Base-by-base conservation (phyloP, 2,113 vertebrate species). In the Eubucco bourcierii region DNA sequence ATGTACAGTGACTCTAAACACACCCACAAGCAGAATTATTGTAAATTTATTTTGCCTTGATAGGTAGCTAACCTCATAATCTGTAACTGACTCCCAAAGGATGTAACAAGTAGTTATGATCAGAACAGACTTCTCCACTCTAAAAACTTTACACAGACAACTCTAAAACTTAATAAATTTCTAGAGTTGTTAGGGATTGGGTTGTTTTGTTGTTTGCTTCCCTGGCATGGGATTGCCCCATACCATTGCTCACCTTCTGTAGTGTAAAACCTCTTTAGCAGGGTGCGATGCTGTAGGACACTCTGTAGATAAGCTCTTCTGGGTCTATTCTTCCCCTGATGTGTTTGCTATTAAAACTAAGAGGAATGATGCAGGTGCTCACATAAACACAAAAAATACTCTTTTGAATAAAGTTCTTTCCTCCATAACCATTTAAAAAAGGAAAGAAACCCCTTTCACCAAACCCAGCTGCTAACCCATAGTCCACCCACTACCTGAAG, bases 221-320 rank as follows among this genome's bases (percentile, higher is more conserved):
- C n/a, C 60, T 64, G 52, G 24, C 1, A 0, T 5, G 55, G 60
- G 4, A 3, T 2, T 2, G 63, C 44, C 17, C 10, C 3, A 58
- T 27, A 65, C 47, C 60, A 1, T 37, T 21, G 28, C 33, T 65
- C 50, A 52, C 23, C 50, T 56, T 28, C 72, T 61, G 39, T 16
- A 21, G 9, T 5, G 33, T 14, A 1, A 4, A 83, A 64, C 4
- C 31, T 81, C 55, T 87, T 55, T 55, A 70, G 24, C 3, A 17
- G 72, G 41, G 39, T n/a, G 1, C 2, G 31, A 12, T 6, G 34
- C 29, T 41, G 0, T 1, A 8, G 88, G 84, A 14, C 87, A 82
- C 80, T 37, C 58, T 10, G 0, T 39, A 7, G 63, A 17, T n/a
- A 12, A 39, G 18, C 15, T 7, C 60, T 50, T 15, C 31, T 7